Evolutionary conservation across 2,113 vertebrate species (phyloP), one percentile per base, ranked within the genome.

Genomic region (Cynoglossus semilaevis): DNA sequence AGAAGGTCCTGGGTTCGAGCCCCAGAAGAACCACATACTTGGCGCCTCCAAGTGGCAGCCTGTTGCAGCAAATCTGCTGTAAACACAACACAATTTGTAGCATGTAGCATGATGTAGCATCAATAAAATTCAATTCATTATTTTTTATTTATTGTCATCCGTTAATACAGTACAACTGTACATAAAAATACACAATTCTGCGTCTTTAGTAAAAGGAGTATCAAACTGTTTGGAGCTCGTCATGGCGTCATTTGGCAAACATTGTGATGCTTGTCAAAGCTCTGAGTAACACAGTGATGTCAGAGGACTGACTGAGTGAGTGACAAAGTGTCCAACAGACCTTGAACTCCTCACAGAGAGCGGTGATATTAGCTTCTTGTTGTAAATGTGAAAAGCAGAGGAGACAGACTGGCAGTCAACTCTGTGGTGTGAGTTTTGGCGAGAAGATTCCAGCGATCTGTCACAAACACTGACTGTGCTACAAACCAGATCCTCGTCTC

Each of bases 201-300:
- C n/a, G n/a, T n/a, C n/a, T n/a, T n/a, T n/a, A n/a, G n/a, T n/a
- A n/a, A n/a, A n/a, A n/a, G n/a, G n/a, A n/a, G n/a, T n/a, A n/a
- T n/a, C n/a, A n/a, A n/a, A n/a, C n/a, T n/a, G n/a, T n/a, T n/a
- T n/a, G n/a, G n/a, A n/a, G 70, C 72, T 62, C 73, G 51, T 47
- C 58, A 78, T 29, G 46, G 74, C 68, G 48, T 76, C 52, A 74
- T 80, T 72, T 74, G 62, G 44, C n/a, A 84, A 72, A 84, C 67
- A 51, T 63, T 75, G 74, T 84, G 79, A 71, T 67, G 60, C 58
- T 60, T 66, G 46, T 67, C 74, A 76, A 54, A 41, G 49, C 57
- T 51, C 60, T 81, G 77, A 82, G 52, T 67, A 84, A 84, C 73
- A 77, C 73, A 72, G 74, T 82, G 77, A 87, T 81, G 80, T 85